Conservation (phyloP, 1,140 invertebrate genomes). For the Conopomorpha cramerella region DNA sequence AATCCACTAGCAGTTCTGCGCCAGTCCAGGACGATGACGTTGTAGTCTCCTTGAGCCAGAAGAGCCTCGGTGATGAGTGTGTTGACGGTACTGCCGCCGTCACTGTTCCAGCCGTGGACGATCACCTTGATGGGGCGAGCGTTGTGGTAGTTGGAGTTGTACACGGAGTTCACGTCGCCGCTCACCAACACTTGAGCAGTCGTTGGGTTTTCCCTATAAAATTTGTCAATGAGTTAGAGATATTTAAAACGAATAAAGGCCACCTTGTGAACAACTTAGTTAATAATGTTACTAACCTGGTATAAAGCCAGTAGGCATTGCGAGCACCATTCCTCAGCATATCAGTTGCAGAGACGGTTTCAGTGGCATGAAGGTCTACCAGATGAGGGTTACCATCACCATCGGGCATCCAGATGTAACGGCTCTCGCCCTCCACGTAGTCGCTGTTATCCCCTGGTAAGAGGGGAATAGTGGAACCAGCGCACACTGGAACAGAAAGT, state of each 20-base stretch:
- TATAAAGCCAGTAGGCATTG: conserved; percentile 19
- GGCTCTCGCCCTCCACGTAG: conserved; percentile 16
- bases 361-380: conserved; percentile 14
- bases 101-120: no score
- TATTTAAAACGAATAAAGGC: background rate
- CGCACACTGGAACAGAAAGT: conserved; percentile 16
- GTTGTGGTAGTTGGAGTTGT: no score
- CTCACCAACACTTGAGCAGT: no score
- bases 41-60: no score
- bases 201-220: no score
- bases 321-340: conserved; percentile 8
- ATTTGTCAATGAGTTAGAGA: background rate
- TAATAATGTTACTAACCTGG: conserved; percentile 12
- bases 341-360: conserved; percentile 1
- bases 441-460: conserved; percentile 15
- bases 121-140: no score
- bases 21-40: no score
- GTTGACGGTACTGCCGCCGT: no score
- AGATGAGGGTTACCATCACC: conserved; percentile 10
- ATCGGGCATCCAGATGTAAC: conserved; percentile 17
- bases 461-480: conserved; percentile 4
- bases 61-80: no score
- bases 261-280: background rate
- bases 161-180: no score
- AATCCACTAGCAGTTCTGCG: no score